Percentiles rank a stretch among this genome's conserved stretches.
Conservation (phyloP, 2,888 invertebrate genomes). For the Stegophylla sp. region DNA sequence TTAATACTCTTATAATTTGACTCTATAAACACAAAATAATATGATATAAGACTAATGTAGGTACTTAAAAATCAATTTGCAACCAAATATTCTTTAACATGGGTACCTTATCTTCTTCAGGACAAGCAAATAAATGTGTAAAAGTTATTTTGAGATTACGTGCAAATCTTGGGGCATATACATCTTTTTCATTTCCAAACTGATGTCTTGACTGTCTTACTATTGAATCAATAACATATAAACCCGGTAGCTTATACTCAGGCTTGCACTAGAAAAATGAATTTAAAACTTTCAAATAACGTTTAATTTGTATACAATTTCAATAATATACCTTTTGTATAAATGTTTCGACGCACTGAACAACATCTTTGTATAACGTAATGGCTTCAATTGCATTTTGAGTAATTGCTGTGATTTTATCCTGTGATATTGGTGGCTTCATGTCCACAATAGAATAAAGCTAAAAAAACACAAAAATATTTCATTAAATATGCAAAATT, state of each 20-base stretch:
- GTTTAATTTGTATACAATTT: neutral
- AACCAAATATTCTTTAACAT: slow-evolving; percentile 63
- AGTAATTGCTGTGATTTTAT: slow-evolving; percentile 98
- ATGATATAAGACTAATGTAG: neutral
- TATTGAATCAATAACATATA: slow-evolving; percentile 99
- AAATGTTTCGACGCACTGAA: slow-evolving; percentile 99
- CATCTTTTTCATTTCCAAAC: slow-evolving; percentile 96
- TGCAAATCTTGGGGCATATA: slow-evolving; percentile 95
- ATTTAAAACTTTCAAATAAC: slow-evolving; percentile 57
- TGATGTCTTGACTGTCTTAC: slow-evolving; percentile 97
- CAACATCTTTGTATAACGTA: slow-evolving; percentile 99
- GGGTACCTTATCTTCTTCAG: slow-evolving; percentile 97
- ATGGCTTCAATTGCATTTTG: slow-evolving; percentile 97
- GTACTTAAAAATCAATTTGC: too few species aligned
- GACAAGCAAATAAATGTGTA: slow-evolving; percentile 89
- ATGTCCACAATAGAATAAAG: slow-evolving; percentile 94
- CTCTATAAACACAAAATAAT: slow-evolving; percentile 69
- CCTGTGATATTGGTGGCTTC: slow-evolving; percentile 97
- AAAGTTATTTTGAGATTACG: slow-evolving; percentile 95
- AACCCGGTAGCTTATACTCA: slow-evolving; percentile 97
- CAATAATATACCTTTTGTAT: slow-evolving; percentile 79
- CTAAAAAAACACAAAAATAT: slow-evolving; percentile 71
- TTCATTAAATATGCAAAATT: too few species aligned
- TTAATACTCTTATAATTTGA: slow-evolving; percentile 95
- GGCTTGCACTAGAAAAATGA: slow-evolving; percentile 82